phyloP scores from a whole-genome alignment of 2,113 vertebrate genomes.

The Symphodus melops region DNA sequence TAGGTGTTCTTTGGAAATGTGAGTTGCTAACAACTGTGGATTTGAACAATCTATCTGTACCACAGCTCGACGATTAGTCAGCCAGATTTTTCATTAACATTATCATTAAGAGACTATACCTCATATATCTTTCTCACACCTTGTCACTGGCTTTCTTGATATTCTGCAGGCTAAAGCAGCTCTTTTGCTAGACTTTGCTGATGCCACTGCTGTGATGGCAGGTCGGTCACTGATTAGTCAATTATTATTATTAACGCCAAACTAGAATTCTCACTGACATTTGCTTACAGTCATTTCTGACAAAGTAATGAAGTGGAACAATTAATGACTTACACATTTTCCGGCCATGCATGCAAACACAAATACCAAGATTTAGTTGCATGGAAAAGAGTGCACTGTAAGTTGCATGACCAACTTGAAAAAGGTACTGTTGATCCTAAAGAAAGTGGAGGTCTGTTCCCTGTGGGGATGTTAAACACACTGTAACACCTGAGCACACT shows the following conservation, averaged over 20 bases:
- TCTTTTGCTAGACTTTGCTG: constrained; percentile 18
- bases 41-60: too few relatives aligned
- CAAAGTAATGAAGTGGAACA: constrained; percentile 29
- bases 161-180: constrained; percentile 8
- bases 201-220: constrained; percentile 54
- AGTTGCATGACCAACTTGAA: constrained; percentile 12
- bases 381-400: constrained; percentile 5
- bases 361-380: neutral
- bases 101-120: neutral
- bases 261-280: constrained; percentile 59
- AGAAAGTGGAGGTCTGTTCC: constrained; percentile 32
- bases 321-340: constrained; percentile 16
- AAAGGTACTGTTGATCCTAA: constrained; percentile 47
- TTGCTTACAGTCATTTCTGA: constrained; percentile 54
- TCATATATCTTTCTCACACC: constrained; percentile 4
- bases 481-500: constrained; percentile 41
- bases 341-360: neutral
- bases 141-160: constrained; percentile 19
- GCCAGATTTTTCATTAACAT: too few relatives aligned
- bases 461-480: neutral
- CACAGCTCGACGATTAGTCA: too few relatives aligned
- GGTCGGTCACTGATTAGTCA: constrained; percentile 52
- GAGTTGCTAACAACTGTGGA: too few relatives aligned
- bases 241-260: constrained; percentile 65
- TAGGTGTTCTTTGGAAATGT: too few relatives aligned